Evolutionary conservation across 2,797 vertebrate genomes (phyloP).

Genomic region (Diceros bicornis): DNA sequence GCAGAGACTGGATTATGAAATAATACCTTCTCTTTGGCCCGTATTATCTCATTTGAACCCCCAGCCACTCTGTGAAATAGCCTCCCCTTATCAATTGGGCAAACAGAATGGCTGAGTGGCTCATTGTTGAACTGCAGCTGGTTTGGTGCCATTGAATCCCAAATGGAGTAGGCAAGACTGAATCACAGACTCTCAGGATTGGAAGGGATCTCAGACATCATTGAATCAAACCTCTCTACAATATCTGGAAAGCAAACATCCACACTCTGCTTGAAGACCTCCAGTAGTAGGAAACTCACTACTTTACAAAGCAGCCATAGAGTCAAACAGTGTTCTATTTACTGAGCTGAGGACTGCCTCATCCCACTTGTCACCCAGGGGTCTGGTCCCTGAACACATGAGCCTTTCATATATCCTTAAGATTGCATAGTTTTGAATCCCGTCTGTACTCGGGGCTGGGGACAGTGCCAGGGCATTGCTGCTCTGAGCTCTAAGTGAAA

Average conservation of each 20-base stretch:
- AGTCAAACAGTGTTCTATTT: not conserved
- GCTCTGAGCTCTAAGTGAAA: not conserved
- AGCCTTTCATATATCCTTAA: not conserved
- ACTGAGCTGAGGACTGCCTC: not conserved
- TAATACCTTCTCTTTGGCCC: conserved; percentile 48
- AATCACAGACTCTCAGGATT: not conserved
- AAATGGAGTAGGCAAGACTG: not conserved
- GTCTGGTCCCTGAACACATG: not conserved
- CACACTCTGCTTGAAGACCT: not conserved
- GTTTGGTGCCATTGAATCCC: not conserved
- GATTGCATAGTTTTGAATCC: not conserved
- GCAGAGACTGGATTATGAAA: conserved; percentile 29
- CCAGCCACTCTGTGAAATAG: not conserved
- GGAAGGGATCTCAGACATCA: not conserved
- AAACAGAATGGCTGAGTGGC: not conserved
- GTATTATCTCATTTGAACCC: not conserved
- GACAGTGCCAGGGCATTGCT: not conserved
- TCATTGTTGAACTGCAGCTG: not conserved
- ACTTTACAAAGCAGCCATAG: not conserved
- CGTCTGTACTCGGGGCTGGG: not conserved
- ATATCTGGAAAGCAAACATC: not conserved
- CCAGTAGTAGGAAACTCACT: not conserved
- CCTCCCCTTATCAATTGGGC: not conserved
- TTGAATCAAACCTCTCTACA: not conserved
- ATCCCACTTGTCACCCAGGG: not conserved